Base-by-base conservation (phyloP, 2,888 invertebrate genomes). In the Taphrorychus bicolor region DNA sequence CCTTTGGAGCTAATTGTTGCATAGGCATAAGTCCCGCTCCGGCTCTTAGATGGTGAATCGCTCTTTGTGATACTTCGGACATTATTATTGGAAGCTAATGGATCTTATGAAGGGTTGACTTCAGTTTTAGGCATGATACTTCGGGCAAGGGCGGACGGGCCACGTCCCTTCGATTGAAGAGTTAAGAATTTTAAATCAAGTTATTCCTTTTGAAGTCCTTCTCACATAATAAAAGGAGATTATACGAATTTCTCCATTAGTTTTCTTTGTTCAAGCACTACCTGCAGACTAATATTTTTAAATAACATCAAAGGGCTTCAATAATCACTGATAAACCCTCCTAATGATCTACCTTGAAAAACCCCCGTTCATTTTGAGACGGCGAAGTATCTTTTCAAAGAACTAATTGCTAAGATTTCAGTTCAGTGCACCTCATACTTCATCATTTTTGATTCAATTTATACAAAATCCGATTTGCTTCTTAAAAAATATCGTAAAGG, bases 11-110 rank as follows among this genome's bases (percentile, higher is more conserved):
- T 82, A 82, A 82, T 82, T 82, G 82, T 82, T 82, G 80, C 81
- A 80, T 79, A 81, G 77, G 76, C 80, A 80, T 80, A 81, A 81
- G 80, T 79, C 80, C 75, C 81, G 81, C 79, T 79, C 74, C 74
- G 76, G 81, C 82, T 82, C 81, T 82, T 82, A 82, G 80, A 79
- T 78, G 76, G 77, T 78, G 78, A 78, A 81, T 81, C 80, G 81
- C 82, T 82, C 82, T 82, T 82, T 82, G 81, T 80, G 78, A 77
- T 78, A 80, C 82, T 81, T 82, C 81, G 82, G 82, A 82, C 82
- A 82, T 81, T 82, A 82, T 82, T 82, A 82, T 80, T 80, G 80
- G 77, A 77, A 81, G 81, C 82, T 82, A 82, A 82, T 82, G 82
- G 82, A 82, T 82, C 82, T 82, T 81, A 81, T 81, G 80, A 82